A percentile compares a stretch with the other conserved stretches of the same genome.
Evolutionary conservation across 2,797 vertebrate genomes (phyloP).

Genomic region (Thunnus albacares): DNA sequence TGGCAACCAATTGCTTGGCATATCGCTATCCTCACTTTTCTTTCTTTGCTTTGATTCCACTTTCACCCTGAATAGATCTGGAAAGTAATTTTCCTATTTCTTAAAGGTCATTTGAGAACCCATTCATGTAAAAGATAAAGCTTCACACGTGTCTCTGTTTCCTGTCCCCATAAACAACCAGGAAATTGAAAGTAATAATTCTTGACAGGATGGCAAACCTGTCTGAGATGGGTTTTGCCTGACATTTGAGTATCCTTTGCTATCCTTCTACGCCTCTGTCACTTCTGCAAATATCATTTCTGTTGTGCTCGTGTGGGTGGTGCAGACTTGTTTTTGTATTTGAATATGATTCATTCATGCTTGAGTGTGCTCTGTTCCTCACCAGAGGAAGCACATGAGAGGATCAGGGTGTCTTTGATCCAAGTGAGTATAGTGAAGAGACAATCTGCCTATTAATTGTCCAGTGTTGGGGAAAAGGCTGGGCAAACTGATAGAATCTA

Average conservation of each 20-base stretch:
- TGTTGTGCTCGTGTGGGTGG: conserved; percentile 17
- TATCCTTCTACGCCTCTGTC: conserved; percentile 12
- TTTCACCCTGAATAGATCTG: conserved; percentile 30
- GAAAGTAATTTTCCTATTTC: conserved; percentile 55
- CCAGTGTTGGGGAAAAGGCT: conserved; percentile 18
- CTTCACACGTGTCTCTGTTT: conserved; percentile 24
- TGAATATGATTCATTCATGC: conserved; percentile 42
- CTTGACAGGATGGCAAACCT: conserved; percentile 45
- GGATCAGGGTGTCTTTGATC: conserved; percentile 56
- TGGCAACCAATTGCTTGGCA: background rate
- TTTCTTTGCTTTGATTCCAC: conserved; percentile 13
- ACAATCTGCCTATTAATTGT: conserved; percentile 45
- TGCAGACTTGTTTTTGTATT: conserved; percentile 44
- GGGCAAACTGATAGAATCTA: conserved; percentile 26
- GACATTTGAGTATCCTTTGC: conserved; percentile 61
- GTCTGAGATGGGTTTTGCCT: conserved; percentile 64
- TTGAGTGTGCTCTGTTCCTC: conserved; percentile 38
- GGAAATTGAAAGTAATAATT: conserved; percentile 69
- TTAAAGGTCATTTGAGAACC: conserved; percentile 67
- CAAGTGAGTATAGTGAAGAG: conserved; percentile 32
- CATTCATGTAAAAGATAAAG: conserved; percentile 51
- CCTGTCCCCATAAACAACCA: conserved; percentile 53
- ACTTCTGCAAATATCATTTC: conserved; percentile 43
- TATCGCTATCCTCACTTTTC: background rate
- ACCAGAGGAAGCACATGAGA: conserved; percentile 56